Evolutionary conservation across 2,888 invertebrate species (phyloP).

Genomic region (Meloe dianella): DNA sequence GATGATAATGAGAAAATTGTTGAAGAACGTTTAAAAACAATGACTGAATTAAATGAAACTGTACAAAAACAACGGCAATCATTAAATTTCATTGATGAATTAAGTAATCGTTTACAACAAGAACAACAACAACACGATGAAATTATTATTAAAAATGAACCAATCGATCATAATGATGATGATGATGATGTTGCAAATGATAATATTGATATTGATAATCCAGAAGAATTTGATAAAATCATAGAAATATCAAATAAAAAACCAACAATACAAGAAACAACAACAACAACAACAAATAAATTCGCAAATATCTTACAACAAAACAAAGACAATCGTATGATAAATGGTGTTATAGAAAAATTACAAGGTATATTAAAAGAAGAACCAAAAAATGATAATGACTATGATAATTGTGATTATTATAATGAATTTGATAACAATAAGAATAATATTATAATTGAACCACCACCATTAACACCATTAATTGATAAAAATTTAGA

Average conservation of each 20-base stretch:
- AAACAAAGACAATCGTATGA: conserved; percentile 38
- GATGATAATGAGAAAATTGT: conserved; percentile 60
- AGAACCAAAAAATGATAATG: conserved; percentile 26
- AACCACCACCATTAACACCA: conserved; percentile 39
- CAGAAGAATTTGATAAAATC: conserved; percentile 22
- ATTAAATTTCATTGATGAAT: conserved; percentile 49
- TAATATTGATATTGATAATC: conserved; percentile 16
- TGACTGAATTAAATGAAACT: conserved; percentile 60
- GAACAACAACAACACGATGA: conserved; percentile 27
- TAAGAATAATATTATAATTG: conserved; percentile 16
- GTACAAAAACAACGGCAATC: conserved; percentile 48
- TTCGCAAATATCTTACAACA: conserved; percentile 7
- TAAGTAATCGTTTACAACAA: conserved; percentile 45
- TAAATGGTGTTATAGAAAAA: conserved; percentile 46
- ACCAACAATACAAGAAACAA: conserved; percentile 11
- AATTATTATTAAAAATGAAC: conserved; percentile 23
- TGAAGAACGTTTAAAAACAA: conserved; percentile 60
- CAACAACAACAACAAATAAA: conserved; percentile 31
- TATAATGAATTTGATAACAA: neutral
- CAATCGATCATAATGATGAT: conserved; percentile 16
- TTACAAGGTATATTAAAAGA: conserved; percentile 44
- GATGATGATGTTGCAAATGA: conserved; percentile 11
- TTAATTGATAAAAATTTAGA: conserved; percentile 26
- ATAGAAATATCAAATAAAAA: conserved; percentile 34
- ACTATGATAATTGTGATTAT: neutral